A percentile compares a stretch with the other conserved stretches of the same genome.
Evolutionary conservation across 2,113 vertebrate genomes (phyloP).

Genomic region (Bubo bubo): DNA sequence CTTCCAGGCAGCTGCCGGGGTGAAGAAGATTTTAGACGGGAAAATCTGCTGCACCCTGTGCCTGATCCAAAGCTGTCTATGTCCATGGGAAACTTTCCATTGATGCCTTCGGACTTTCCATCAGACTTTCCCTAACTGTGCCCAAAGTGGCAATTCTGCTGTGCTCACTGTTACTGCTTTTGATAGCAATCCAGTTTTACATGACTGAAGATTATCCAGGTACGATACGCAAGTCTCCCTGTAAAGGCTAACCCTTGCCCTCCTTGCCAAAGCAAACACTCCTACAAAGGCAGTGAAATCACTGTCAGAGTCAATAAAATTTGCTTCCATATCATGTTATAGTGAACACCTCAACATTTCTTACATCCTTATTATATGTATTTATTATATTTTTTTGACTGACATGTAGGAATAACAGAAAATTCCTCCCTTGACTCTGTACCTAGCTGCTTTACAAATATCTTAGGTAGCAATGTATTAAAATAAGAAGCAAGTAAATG

Average conservation of each 20-base stretch:
- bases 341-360: background rate
- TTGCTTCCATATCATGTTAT: background rate
- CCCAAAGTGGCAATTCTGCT: background rate
- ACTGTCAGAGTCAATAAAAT: background rate
- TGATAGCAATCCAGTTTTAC: background rate
- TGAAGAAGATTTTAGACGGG: rapidly evolving
- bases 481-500: background rate
- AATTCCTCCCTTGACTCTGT: background rate
- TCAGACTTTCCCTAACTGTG: background rate
- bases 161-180: background rate
- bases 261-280: constrained; percentile 22
- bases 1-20: background rate
- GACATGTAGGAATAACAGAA: background rate
- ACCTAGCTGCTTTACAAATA: background rate
- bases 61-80: background rate
- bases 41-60: background rate
- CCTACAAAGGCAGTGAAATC: background rate
- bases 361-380: background rate
- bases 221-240: background rate
- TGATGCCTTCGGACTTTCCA: background rate
- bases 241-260: background rate
- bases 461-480: background rate
- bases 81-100: rapidly evolving
- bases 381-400: background rate
- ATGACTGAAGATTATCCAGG: background rate